These are phyloP conservation scores for Himalopsyche kuldschensis DNA, from an alignment of 2,888 invertebrate species.

Conservation along the genomic window DNA sequence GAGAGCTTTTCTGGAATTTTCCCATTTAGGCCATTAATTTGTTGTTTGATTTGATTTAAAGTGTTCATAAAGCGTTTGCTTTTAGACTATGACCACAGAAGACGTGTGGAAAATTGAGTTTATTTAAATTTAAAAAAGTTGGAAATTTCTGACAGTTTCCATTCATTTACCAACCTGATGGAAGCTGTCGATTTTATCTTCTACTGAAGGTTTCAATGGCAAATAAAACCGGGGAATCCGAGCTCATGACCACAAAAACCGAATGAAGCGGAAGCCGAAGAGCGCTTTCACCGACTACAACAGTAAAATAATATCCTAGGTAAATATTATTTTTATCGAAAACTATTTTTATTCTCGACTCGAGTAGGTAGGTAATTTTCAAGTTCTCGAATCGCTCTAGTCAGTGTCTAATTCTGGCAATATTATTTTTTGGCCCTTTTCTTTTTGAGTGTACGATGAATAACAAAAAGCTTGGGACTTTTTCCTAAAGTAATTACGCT, in stretches of 20 bases:
- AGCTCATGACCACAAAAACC: background rate
- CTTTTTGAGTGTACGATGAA: too few species aligned
- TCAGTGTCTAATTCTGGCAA: too few species aligned
- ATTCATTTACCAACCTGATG: background rate
- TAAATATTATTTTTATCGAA: too few species aligned
- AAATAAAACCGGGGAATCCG: background rate
- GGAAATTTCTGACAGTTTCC: background rate
- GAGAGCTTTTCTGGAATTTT: background rate
- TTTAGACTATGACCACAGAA: background rate
- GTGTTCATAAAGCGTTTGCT: background rate
- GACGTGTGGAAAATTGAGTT: background rate
- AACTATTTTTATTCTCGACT: too few species aligned
- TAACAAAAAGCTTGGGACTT: too few species aligned
- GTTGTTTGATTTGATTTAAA: background rate
- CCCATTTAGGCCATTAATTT: background rate
- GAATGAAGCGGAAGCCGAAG: too few species aligned
- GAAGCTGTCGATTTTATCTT: background rate
- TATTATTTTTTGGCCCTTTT: too few species aligned
- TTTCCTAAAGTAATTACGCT: too few species aligned
- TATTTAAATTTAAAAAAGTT: background rate
- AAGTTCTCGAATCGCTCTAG: too few species aligned
- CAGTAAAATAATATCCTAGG: too few species aligned
- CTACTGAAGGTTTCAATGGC: background rate
- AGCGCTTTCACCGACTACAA: too few species aligned
- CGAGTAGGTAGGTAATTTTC: too few species aligned